phyloP scores from a whole-genome alignment of 2,113 vertebrate genomes.

The Bungarus multicinctus region DNA sequence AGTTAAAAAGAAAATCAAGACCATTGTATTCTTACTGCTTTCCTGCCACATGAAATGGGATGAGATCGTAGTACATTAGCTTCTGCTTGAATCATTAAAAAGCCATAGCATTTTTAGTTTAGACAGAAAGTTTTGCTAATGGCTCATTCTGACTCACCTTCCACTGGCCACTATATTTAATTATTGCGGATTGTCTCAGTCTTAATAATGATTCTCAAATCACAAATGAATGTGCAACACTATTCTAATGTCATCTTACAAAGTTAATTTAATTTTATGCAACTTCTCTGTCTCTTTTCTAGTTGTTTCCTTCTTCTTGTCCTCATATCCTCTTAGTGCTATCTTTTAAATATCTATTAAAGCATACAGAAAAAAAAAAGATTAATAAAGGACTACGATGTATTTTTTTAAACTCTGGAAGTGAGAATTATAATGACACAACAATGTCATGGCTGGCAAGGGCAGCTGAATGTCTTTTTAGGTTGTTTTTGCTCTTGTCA shows the following conservation, averaged over 20 bases:
- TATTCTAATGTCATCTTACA: neutral
- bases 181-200: neutral
- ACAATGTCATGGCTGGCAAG: neutral
- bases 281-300: neutral
- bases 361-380: neutral
- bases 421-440: neutral
- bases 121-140: neutral
- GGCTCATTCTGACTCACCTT: neutral
- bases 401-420: neutral
- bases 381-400: neutral
- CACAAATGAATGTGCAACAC: neutral
- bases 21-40: accelerated
- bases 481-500: neutral
- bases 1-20: neutral
- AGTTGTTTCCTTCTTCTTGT: neutral
- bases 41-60: neutral
- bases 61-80: neutral
- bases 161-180: neutral
- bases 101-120: neutral
- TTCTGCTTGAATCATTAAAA: neutral
- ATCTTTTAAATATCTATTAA: neutral
- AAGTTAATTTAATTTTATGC: neutral
- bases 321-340: neutral
- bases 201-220: neutral
- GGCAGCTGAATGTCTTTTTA: neutral